These are phyloP conservation scores for Ranitomeya imitator DNA, from an alignment of 2,113 vertebrate species.

Conservation along the genomic window DNA sequence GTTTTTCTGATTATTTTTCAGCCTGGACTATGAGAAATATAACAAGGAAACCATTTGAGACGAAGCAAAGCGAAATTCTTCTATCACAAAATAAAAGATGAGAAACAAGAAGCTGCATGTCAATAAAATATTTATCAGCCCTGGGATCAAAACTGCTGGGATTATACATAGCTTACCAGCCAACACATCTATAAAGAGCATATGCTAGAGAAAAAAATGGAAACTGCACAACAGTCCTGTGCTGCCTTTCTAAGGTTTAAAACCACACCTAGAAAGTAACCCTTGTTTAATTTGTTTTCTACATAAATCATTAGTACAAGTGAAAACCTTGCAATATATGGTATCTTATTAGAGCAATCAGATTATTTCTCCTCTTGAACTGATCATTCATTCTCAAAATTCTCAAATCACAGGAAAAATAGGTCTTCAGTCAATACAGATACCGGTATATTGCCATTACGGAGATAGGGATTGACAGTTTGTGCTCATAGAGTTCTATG, in stretches of 20 bases:
- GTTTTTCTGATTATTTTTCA: not conserved
- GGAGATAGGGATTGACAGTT: too few species aligned
- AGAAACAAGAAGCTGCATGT: not conserved
- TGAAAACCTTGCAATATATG: too few species aligned
- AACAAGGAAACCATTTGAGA: not conserved
- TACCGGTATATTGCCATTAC: too few species aligned
- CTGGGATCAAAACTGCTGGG: not conserved
- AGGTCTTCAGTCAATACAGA: too few species aligned
- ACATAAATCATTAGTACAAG: too few species aligned
- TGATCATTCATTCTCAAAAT: too few species aligned
- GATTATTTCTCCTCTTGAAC: too few species aligned
- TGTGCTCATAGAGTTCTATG: too few species aligned
- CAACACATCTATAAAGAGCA: conserved; percentile 4
- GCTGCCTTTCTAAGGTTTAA: not conserved
- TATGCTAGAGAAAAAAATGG: not conserved
- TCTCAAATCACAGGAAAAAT: too few species aligned
- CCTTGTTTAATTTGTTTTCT: too few species aligned
- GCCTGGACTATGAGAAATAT: not conserved
- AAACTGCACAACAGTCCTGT: not conserved
- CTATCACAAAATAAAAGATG: not conserved
- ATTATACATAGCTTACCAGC: not conserved
- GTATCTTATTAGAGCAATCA: too few species aligned
- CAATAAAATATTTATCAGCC: conserved; percentile 4
- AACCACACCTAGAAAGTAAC: not conserved
- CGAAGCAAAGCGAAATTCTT: not conserved